A percentile compares a stretch with the other conserved stretches of the same genome.
Evolutionary conservation across 1,140 invertebrate species (phyloP).

Genomic region (Anagrus nilaparvatae): DNA sequence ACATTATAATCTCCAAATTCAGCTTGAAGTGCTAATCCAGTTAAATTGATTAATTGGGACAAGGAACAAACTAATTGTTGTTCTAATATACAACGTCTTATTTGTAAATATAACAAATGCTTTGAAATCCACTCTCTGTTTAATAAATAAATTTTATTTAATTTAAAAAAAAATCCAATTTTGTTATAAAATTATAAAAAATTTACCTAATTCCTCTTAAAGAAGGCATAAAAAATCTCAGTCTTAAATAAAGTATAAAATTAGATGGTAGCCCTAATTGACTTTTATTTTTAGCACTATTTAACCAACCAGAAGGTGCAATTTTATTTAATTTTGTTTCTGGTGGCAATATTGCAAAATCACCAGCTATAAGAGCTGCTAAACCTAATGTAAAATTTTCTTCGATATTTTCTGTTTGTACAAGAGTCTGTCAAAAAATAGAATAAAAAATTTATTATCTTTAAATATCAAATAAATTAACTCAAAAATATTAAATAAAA

Average conservation of each 20-base stretch:
- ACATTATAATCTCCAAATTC: constrained; percentile 71
- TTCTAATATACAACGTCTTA: constrained; percentile 66
- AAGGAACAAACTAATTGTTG: constrained; percentile 61
- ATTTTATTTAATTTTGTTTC: constrained; percentile 71
- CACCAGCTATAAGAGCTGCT: constrained; percentile 60
- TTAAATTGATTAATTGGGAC: constrained; percentile 54
- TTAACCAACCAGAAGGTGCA: constrained; percentile 53
- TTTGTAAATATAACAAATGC: constrained; percentile 69
- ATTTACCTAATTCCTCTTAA: constrained; percentile 44
- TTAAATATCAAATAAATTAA: background rate
- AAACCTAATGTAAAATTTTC: constrained; percentile 70
- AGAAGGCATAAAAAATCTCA: constrained; percentile 68
- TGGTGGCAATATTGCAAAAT: constrained; percentile 71
- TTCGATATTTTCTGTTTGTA: constrained; percentile 59
- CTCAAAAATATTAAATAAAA: constrained; percentile 1
- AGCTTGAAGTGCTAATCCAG: constrained; percentile 68
- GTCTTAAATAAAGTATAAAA: constrained; percentile 63
- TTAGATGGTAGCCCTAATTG: constrained; percentile 34
- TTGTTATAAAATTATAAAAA: constrained; percentile 34
- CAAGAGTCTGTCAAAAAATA: constrained; percentile 55
- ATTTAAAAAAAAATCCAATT: too few species aligned
- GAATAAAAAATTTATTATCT: too few species aligned
- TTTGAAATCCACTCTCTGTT: constrained; percentile 55
- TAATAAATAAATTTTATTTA: constrained; percentile 4
- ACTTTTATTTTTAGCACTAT: constrained; percentile 39